Evolutionary conservation across 1,140 invertebrate species (phyloP).

Genomic region (Neomicropteryx cornuta): DNA sequence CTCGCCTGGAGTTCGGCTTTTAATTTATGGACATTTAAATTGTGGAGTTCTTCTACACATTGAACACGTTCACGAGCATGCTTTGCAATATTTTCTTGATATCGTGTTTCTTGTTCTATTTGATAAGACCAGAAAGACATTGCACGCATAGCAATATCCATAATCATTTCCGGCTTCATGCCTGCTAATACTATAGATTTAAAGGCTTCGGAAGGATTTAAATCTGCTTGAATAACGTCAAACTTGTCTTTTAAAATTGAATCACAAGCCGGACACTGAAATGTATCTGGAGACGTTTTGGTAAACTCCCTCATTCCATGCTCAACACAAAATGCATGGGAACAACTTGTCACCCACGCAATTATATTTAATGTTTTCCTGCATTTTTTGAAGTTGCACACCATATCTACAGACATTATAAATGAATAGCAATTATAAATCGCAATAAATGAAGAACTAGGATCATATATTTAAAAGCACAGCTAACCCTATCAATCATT

Average conservation of each 20-base stretch:
- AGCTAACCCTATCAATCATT: too few species aligned
- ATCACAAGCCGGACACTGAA: slow-evolving; percentile 37
- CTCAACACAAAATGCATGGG: slow-evolving; percentile 41
- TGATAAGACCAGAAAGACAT: slow-evolving; percentile 43
- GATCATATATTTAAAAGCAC: too few species aligned
- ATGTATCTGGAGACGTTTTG: slow-evolving; percentile 28
- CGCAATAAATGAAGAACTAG: too few species aligned
- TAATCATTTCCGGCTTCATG: slow-evolving; percentile 36
- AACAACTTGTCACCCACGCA: slow-evolving; percentile 43
- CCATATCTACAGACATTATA: slow-evolving; percentile 29
- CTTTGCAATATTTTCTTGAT: slow-evolving; percentile 33
- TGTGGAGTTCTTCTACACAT: slow-evolving; percentile 33
- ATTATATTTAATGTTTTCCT: slow-evolving; percentile 25
- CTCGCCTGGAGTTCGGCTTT: slow-evolving; percentile 33
- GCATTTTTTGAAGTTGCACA: slow-evolving; percentile 42
- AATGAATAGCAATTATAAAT: too few species aligned
- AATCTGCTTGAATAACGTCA: slow-evolving; percentile 40
- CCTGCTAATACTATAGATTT: slow-evolving; percentile 40
- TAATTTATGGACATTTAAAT: slow-evolving; percentile 30
- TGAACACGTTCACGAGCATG: slow-evolving; percentile 32
- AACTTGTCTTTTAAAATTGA: slow-evolving; percentile 36
- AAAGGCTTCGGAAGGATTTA: slow-evolving; percentile 36
- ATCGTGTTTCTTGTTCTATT: slow-evolving; percentile 36
- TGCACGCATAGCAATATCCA: slow-evolving; percentile 40
- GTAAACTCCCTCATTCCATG: slow-evolving; percentile 38